Evolutionary conservation across 2,888 invertebrate species (phyloP), one percentile per base, ranked within the genome.

Genomic region (Hydraecia micacea): DNA sequence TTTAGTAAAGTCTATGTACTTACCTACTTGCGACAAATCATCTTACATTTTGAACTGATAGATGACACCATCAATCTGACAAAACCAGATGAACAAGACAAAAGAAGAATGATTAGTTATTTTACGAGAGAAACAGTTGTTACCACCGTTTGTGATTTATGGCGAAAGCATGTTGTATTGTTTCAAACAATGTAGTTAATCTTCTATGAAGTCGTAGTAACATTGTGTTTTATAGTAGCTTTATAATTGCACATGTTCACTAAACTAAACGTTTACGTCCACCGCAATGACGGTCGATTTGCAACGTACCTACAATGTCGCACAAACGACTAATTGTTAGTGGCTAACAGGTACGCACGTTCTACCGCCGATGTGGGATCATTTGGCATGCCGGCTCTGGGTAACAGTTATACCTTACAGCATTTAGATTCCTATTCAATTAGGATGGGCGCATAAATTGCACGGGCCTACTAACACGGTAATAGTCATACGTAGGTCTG

Each of bases 241-340:
- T 49, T 75, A 39, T n/a, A 62, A 25, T 63, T 58, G 28, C 39
- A 42, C n/a, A 13, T 71, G 32, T 6, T 11, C 2, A 36, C 42
- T 78, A 21, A 73, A 65, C 63, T 73, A 78, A 81, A 67, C 66
- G 58, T 73, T 70, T 42, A 85, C 63, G 62, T 66, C 25, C 8
- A 63, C 49, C 75, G 11, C 85, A 85, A 55, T 75, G 75, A 32
- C 62, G 49, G 65, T 82, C 73, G 73, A 82, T 82, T 78, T 75
- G 60, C 67, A 55, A 79, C 63, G 63, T 74, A 81, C 55, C 36
- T 58, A 70, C 39, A 49, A 28, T 15, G 32, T 52, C 58, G 60
- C 52, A 77, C 55, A 36, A 55, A 73, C 78, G 75, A 82, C 65
- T 85, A 85, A 84, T 82, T 73, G 85, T 84, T 78, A 81, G 81